Percentiles rank a stretch among this genome's conserved stretches.
Evolutionary conservation across 2,113 vertebrate genomes (phyloP).

Genomic region (Rhipidura dahli): DNA sequence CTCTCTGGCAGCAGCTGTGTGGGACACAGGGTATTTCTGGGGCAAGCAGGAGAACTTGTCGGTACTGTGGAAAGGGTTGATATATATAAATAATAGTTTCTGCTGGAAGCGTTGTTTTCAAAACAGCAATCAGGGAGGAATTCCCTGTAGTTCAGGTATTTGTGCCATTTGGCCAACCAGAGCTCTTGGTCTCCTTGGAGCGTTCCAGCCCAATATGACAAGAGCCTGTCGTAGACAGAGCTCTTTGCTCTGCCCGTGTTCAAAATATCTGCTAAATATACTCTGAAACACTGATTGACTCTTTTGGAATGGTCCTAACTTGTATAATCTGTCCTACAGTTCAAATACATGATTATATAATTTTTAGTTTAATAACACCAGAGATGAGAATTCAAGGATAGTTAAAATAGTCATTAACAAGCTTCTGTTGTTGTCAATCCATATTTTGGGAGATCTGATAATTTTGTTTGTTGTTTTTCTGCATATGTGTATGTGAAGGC

Average conservation of each 20-base stretch:
- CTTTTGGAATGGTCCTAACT: slow-evolving; percentile 55
- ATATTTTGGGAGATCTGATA: neutral
- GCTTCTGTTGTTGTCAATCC: neutral
- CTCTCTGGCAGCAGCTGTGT: neutral
- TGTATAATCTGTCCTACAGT: slow-evolving; percentile 43
- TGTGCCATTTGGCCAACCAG: neutral
- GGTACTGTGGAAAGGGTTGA: neutral
- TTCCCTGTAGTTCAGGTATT: neutral
- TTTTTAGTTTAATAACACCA: neutral
- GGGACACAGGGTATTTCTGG: neutral
- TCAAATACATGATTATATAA: neutral
- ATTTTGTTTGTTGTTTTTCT: neutral
- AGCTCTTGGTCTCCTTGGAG: neutral
- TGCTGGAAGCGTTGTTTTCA: neutral
- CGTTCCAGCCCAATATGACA: neutral
- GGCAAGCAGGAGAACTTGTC: neutral
- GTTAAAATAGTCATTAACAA: neutral
- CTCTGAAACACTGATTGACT: slow-evolving; percentile 7
- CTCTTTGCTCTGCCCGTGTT: neutral
- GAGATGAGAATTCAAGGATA: neutral
- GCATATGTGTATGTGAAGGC: neutral
- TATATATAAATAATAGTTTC: neutral
- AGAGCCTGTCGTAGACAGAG: neutral
- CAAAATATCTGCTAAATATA: slow-evolving; percentile 55
- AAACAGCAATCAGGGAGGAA: neutral